Conservation (phyloP, 2,888 invertebrate genomes). For the Octodonta nipae region DNA sequence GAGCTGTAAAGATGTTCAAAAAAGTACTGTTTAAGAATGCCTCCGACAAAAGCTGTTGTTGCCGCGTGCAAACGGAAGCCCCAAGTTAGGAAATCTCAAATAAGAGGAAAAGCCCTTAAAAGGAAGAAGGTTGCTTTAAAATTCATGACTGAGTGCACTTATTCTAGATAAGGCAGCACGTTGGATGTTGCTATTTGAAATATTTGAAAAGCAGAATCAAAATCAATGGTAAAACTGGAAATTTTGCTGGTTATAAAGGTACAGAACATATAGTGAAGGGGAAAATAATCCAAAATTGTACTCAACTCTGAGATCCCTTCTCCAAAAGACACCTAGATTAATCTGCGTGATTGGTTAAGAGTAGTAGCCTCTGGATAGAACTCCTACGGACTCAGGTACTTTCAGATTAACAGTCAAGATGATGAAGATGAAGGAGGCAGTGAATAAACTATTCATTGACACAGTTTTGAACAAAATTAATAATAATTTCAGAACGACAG, state of each 20-base stretch:
- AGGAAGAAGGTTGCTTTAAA: constrained; percentile 89
- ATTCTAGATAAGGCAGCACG: constrained; percentile 98
- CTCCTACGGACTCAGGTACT: constrained; percentile 95
- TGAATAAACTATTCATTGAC: constrained; percentile 45
- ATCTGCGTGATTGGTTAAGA: constrained; percentile 95
- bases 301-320: constrained; percentile 78
- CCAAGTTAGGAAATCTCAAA: constrained; percentile 44
- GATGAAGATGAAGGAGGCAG: constrained; percentile 75
- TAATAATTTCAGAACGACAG: no score
- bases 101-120: constrained; percentile 70
- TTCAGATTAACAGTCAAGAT: constrained; percentile 81
- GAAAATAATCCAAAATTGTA: constrained; percentile 78
- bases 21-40: no score
- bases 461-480: no score
- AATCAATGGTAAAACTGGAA: constrained; percentile 91
- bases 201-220: constrained; percentile 82
- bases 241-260: constrained; percentile 52
- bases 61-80: constrained; percentile 33
- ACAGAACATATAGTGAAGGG: constrained; percentile 62
- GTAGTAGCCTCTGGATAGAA: constrained; percentile 96
- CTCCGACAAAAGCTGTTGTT: constrained; percentile 38
- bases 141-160: constrained; percentile 94
- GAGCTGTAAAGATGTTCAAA: no score
- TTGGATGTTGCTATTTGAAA: constrained; percentile 89
- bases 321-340: constrained; percentile 64